A percentile compares a stretch with the other conserved stretches of the same genome.
phyloP scores from a whole-genome alignment of 2,113 vertebrate genomes.

The Acrocephalus arundinaceus region DNA sequence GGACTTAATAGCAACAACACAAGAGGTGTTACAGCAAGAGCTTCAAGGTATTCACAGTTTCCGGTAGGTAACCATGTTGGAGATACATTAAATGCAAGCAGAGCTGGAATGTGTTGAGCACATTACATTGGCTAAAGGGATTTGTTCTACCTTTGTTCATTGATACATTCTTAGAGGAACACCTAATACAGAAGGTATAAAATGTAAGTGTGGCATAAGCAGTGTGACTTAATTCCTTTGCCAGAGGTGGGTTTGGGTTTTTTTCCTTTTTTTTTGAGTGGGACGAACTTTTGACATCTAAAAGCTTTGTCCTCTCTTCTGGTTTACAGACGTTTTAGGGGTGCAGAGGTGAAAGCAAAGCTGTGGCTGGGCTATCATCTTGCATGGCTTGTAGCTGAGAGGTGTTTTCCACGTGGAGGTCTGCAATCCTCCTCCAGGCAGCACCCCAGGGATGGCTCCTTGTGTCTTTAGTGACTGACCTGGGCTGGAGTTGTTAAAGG shows the following conservation, averaged over 20 bases:
- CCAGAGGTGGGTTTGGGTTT: neutral
- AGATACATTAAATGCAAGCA: neutral
- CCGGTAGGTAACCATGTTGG: conserved; percentile 75
- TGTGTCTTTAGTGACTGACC: neutral
- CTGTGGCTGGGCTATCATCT: neutral
- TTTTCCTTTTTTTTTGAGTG: neutral
- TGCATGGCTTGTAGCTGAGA: neutral
- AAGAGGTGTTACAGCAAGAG: conserved; percentile 97
- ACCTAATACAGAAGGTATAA: neutral
- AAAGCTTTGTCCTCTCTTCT: neutral
- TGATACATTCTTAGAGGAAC: neutral
- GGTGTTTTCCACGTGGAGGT: neutral
- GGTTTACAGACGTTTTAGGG: neutral
- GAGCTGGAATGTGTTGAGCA: neutral
- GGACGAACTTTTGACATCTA: neutral
- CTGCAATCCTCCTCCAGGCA: neutral
- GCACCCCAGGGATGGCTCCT: neutral
- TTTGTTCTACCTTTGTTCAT: neutral
- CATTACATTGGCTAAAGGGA: neutral
- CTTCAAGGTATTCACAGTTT: conserved; percentile 97
- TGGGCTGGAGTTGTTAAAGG: neutral
- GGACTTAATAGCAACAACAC: conserved; percentile 97
- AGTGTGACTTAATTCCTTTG: neutral
- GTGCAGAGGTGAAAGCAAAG: neutral
- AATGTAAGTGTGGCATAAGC: neutral